These are phyloP conservation scores for Magallana gigas DNA, from an alignment of 1,140 invertebrate species.

Conservation along the genomic window DNA sequence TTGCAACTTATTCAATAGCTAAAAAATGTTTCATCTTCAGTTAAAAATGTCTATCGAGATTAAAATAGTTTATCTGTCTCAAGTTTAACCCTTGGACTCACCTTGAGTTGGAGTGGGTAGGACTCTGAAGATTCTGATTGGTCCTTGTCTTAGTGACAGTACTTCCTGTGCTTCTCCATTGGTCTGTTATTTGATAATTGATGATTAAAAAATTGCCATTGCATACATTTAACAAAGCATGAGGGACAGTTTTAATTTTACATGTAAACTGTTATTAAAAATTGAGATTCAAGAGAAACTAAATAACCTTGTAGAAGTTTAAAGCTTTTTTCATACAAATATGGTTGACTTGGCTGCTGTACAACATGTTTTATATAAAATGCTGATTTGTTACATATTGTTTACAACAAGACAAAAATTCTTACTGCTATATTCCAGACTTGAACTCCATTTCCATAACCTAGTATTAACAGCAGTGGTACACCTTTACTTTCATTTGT, in stretches of 20 bases:
- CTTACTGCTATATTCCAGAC: slow-evolving; percentile 82
- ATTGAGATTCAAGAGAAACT: too few species aligned
- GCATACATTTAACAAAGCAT: neutral
- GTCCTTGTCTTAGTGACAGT: slow-evolving; percentile 92
- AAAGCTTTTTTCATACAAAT: neutral
- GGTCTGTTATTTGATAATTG: slow-evolving; percentile 77
- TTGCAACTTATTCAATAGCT: too few species aligned
- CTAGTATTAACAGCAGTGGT: slow-evolving; percentile 91
- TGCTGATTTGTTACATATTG: too few species aligned
- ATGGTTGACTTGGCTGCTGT: neutral
- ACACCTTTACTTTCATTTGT: slow-evolving; percentile 83
- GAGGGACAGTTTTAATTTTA: too few species aligned
- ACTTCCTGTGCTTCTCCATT: slow-evolving; percentile 95
- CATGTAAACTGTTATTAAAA: too few species aligned
- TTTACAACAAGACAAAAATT: slow-evolving; percentile 11
- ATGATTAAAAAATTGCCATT: neutral
- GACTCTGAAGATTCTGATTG: slow-evolving; percentile 89
- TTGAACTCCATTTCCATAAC: slow-evolving; percentile 90
- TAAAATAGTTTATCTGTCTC: too few species aligned
- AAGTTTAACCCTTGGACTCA: slow-evolving; percentile 36
- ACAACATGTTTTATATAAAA: too few species aligned
- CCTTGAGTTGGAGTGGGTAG: slow-evolving; percentile 87
- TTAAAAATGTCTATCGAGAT: too few species aligned
- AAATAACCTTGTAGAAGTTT: neutral
- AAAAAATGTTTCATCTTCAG: too few species aligned